Base-by-base conservation (phyloP, 2,113 vertebrate genomes). In the Circaetus cinerascens region DNA sequence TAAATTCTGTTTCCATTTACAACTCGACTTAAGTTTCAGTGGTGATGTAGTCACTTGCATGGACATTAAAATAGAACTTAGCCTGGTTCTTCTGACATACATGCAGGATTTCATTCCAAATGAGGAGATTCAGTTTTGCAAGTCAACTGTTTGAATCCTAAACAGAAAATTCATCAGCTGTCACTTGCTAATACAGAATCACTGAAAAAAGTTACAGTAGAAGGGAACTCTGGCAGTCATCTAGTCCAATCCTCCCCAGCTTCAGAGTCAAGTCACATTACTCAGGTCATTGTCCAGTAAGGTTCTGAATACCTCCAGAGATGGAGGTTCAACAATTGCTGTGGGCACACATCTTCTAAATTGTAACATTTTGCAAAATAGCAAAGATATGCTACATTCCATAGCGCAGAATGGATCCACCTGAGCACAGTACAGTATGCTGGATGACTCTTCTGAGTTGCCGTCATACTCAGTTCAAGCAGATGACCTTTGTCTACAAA, bases 401-500 rank as follows among this genome's bases (percentile, higher is more conserved):
- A 11, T 34, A 38, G 1, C 2, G 2, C 21, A 64, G 38, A 93
- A 64, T 11, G n/a, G 38, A 78, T 68, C 46, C 63, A 79, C 71
- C 29, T 21, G 51, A 81, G 51, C 40, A 74, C 13, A 62, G 56
- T 7, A 57, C 34, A 78, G 43, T n/a, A 20, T 9, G 59, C 40
- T 55, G 34, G 34, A 66, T 0, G 0, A 57, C 48, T 51, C 30
- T 56, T 66, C 62, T 29, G 27, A 77, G 16, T 32, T 57, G n/a
- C 26, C 4, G 1, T 41, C 38, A 50, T 50, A 22, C 41, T 69
- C 63, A 38, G 14, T 29, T 62, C 56, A 78, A 69, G 41, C 20
- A 74, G 40, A 51, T 21, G 17, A 82, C 20, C 30, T 71, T 48
- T n/a, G 38, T 48, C 40, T 51, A 62, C 57, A 71, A 74, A 78